Evolutionary conservation across 2,113 vertebrate genomes (phyloP).

Genomic region (Nipponia nippon): DNA sequence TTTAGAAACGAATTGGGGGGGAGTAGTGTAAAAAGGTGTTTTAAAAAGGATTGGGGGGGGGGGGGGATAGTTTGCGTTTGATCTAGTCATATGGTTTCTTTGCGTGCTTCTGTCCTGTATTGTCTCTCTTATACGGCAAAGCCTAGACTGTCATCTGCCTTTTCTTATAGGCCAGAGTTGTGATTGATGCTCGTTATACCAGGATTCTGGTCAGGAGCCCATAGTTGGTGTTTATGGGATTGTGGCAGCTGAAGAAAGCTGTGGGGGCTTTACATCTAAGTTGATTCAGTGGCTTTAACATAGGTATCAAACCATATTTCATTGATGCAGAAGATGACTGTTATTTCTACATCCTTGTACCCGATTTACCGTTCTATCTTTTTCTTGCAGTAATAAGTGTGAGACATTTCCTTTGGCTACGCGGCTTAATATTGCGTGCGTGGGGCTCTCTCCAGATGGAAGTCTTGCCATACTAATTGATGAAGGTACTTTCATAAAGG

Average conservation of each 20-base stretch:
- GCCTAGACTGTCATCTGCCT: background rate
- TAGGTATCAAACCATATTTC: accelerated
- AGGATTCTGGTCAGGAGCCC: background rate
- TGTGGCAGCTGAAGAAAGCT: background rate
- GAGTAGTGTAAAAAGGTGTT: too few species aligned
- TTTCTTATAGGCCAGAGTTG: accelerated
- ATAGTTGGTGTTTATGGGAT: accelerated
- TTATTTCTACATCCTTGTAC: background rate
- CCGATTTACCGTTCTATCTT: background rate
- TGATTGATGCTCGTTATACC: accelerated
- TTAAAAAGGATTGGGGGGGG: too few species aligned
- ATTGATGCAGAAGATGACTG: accelerated
- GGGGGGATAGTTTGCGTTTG: accelerated
- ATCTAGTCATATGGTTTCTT: accelerated
- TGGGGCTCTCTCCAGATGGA: slow-evolving; percentile 90
- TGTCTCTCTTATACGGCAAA: accelerated
- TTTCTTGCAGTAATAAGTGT: slow-evolving; percentile 84
- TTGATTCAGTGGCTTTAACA: background rate
- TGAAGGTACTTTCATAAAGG: slow-evolving; percentile 79
- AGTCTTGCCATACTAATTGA: slow-evolving; percentile 87
- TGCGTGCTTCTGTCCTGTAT: background rate
- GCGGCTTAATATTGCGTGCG: slow-evolving; percentile 85
- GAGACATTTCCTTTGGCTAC: slow-evolving; percentile 87
- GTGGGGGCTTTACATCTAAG: accelerated
- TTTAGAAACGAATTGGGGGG: too few species aligned